These are phyloP conservation scores for Tapirus terrestris DNA, from an alignment of 2,113 vertebrate species.

Conservation along the genomic window DNA sequence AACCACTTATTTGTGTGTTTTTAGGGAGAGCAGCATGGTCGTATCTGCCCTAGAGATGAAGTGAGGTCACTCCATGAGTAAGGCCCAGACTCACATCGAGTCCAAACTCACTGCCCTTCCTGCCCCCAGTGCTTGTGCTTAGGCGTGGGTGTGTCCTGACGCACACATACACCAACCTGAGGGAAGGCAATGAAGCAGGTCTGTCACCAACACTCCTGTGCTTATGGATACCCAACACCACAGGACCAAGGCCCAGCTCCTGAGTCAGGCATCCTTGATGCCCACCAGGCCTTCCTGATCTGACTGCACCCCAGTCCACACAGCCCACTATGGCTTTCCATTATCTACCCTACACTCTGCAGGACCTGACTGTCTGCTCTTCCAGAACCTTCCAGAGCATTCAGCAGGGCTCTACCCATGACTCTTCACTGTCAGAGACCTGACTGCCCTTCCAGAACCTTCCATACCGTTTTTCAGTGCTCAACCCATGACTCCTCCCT, in stretches of 20 bases:
- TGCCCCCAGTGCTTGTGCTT: fast-evolving
- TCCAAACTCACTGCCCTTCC: fast-evolving
- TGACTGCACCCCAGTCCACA: not conserved
- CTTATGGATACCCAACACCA: not conserved
- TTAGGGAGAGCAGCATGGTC: fast-evolving
- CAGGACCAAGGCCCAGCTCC: not conserved
- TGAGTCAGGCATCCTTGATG: fast-evolving
- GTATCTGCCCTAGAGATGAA: not conserved
- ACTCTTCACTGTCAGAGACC: no score
- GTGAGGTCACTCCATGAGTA: fast-evolving
- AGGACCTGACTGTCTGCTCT: no score
- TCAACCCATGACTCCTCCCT: fast-evolving
- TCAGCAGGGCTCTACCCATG: no score
- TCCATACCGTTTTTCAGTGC: not conserved
- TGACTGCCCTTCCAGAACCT: not conserved
- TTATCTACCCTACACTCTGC: fast-evolving
- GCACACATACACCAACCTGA: fast-evolving
- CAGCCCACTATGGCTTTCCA: fast-evolving
- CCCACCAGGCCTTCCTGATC: fast-evolving
- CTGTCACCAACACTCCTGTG: not conserved
- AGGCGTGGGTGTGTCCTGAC: fast-evolving
- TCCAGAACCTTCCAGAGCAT: no score
- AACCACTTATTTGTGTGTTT: fast-evolving
- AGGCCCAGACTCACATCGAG: fast-evolving
- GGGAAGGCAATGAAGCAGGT: fast-evolving